Conservation (phyloP, 2,113 vertebrate genomes). For the Grus americana region DNA sequence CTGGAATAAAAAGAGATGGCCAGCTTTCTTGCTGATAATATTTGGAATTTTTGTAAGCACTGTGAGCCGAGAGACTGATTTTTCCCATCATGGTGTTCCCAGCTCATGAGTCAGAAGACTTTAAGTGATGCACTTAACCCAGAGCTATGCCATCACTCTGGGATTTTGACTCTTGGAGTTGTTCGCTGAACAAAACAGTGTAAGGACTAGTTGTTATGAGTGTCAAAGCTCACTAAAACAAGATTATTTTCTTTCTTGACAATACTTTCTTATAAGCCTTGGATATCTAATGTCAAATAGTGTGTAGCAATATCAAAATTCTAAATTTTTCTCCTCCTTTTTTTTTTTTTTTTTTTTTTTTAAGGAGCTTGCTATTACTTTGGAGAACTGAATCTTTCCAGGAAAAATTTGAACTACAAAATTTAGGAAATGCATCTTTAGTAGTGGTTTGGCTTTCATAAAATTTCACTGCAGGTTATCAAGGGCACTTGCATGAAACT, state of each 20-base stretch:
- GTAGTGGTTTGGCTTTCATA: background rate
- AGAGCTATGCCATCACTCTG: background rate
- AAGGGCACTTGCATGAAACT: background rate
- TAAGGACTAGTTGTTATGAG: background rate
- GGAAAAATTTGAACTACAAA: background rate
- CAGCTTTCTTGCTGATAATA: background rate
- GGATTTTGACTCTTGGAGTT: background rate
- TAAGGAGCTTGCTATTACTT: background rate
- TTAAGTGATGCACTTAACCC: background rate
- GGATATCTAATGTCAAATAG: background rate
- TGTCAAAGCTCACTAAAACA: background rate
- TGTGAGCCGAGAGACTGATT: background rate
- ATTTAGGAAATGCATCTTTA: background rate
- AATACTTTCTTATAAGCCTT: background rate
- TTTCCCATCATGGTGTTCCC: background rate
- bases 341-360: background rate
- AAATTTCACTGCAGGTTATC: background rate
- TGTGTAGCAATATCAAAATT: rapidly evolving
- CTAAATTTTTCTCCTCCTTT: background rate
- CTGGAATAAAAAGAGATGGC: background rate
- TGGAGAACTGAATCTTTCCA: background rate
- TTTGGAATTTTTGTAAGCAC: background rate
- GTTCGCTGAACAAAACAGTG: background rate
- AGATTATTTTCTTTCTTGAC: background rate
- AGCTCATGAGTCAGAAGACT: background rate